These are phyloP conservation scores for Sesia bembeciformis DNA, from an alignment of 2,888 invertebrate genomes.

Conservation along the genomic window DNA sequence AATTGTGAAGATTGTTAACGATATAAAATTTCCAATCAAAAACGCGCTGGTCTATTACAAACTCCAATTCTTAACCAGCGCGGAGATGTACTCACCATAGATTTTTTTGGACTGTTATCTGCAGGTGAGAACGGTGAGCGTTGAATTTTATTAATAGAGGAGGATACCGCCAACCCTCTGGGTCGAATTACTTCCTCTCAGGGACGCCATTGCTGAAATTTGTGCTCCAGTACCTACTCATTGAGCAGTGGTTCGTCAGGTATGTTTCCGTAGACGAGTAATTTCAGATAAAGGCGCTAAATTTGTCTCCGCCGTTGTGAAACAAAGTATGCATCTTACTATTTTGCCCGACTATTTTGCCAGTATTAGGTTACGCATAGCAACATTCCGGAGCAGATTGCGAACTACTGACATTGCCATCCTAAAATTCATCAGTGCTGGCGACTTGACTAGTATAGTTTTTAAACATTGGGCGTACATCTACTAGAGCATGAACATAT, in stretches of 20 bases:
- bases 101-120: conserved; percentile 15
- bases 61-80: conserved; percentile 5
- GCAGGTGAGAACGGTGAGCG: conserved; percentile 5
- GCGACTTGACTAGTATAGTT: no score
- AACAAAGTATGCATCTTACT: conserved; percentile 9
- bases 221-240: conserved; percentile 11
- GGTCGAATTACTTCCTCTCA: no score
- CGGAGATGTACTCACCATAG: no score
- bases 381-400: no score
- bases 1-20: conserved; percentile 9
- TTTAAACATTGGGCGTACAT: no score
- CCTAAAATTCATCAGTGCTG: no score
- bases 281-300: conserved; percentile 27
- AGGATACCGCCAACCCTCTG: conserved; percentile 9
- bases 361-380: no score
- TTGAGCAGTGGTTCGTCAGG: conserved; percentile 14
- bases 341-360: no score
- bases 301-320: conserved; percentile 13
- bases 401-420: no score
- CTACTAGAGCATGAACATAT: no score
- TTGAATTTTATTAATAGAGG: conserved; percentile 14
- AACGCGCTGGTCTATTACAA: conserved; percentile 11
- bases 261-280: conserved; percentile 20
- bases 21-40: conserved; percentile 9
- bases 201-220: conserved; percentile 11